Conservation (phyloP, 2,888 invertebrate species). For the Tenodera sinensis region DNA sequence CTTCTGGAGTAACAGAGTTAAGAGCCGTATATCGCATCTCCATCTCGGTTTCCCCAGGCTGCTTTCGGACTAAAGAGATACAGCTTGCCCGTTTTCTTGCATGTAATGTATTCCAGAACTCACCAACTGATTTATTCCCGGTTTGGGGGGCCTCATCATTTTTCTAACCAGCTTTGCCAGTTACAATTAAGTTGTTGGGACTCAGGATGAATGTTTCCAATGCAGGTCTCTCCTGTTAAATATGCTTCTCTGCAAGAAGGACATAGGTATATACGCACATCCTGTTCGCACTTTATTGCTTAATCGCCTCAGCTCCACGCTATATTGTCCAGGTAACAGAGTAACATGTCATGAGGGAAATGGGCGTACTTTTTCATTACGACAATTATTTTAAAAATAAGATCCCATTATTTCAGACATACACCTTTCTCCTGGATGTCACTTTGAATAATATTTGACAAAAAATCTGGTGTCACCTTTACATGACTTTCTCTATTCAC, state of each 20-base stretch:
- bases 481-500: no score
- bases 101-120: not conserved
- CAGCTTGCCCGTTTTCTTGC: not conserved
- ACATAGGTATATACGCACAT: not conserved
- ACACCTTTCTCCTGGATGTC: no score
- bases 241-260: not conserved
- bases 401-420: no score
- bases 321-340: not conserved
- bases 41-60: not conserved
- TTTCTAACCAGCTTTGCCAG: constrained; percentile 10
- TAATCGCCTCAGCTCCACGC: not conserved
- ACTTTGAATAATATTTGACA: no score
- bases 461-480: no score
- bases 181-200: constrained; percentile 16
- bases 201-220: not conserved
- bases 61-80: not conserved
- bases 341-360: not conserved
- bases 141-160: constrained; percentile 9
- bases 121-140: not conserved
- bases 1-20: not conserved
- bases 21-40: not conserved
- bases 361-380: no score
- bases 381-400: no score
- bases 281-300: not conserved
- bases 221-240: not conserved